Evolutionary conservation across 1,140 invertebrate species (phyloP), one percentile per base, ranked within the genome.

Genomic region (Drosophila teissieri): DNA sequence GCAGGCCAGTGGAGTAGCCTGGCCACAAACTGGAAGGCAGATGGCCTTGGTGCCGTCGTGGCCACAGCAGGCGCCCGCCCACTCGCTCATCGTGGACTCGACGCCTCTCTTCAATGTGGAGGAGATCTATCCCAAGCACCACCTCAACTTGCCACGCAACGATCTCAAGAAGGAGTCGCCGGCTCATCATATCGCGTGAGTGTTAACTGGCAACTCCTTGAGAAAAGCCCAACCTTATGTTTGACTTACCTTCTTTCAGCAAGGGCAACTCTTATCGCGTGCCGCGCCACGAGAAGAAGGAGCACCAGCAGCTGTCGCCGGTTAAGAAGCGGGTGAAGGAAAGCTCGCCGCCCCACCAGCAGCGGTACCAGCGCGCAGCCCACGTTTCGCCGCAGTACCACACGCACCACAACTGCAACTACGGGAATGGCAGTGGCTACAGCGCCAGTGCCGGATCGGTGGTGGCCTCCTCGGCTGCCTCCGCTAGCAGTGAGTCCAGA

Each of bases 301-400:
- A 98, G 81, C 95, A 96, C 31, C 96, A 97, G 46, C 98, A 99
- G 85, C 93, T 99, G 63, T 98, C 97, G 84, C 98, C 98, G 1
- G 98, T 99, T 3, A 99, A 99, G 93, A 99, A 99, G 92, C 94
- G 98, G n/a, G 98, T 99, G 7, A 99, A 99, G 91, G 98, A 99
- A 91, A 97, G 97, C 78, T 98, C 98, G 19, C 98, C 98, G 34
- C 97, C 97, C 0, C 95, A 94, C 48, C 91, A 94, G 69, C 93
- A 94, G 65, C 92, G 93, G 49, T 93, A 94, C 64, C 92, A 92
- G 78, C 92, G 92, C 91, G 64, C 93, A 93, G 69, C 93, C 76
- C 92, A 92, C 79, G 93, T 93, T 34, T 90, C 80, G 62, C 91
- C 78, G 39, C 88, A 92, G 53, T 92, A 92, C 39, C 91, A 92